These are phyloP conservation scores for Macquaria ambigua DNA, from an alignment of 2,113 vertebrate species.

Conservation along the genomic window DNA sequence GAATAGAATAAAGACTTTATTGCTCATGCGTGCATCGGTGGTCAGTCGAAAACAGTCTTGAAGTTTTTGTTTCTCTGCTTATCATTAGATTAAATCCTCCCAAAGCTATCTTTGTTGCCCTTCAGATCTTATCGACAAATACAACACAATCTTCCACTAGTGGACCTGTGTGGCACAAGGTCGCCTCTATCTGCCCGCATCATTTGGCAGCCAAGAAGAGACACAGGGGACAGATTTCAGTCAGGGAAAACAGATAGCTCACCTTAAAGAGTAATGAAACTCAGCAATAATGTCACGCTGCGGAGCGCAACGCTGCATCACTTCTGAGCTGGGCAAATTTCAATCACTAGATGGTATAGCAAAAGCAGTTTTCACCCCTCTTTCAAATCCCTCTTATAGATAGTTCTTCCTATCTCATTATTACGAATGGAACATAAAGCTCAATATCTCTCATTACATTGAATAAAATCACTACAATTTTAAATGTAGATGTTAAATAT, in stretches of 20 bases:
- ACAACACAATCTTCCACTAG: conserved; percentile 1
- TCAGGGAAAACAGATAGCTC: conserved; percentile 55
- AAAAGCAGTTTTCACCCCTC: conserved; percentile 27
- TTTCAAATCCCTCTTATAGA: neutral
- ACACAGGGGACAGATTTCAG: conserved; percentile 70
- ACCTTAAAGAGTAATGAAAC: conserved; percentile 56
- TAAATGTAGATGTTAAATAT: conserved; percentile 33
- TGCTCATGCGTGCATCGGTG: conserved; percentile 63
- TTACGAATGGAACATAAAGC: conserved; percentile 27
- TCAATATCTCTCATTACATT: conserved; percentile 27
- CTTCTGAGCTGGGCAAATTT: conserved; percentile 18
- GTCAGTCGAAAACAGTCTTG: conserved; percentile 26
- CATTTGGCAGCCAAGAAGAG: conserved; percentile 59
- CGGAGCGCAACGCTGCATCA: conserved; percentile 38
- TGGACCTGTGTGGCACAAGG: conserved; percentile 43
- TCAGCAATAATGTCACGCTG: conserved; percentile 56
- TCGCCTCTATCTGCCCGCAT: conserved; percentile 38
- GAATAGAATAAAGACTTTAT: conserved; percentile 47
- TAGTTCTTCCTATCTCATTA: conserved; percentile 1
- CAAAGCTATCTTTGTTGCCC: conserved; percentile 22
- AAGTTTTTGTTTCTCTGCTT: conserved; percentile 21
- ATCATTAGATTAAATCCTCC: conserved; percentile 8
- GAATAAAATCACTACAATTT: conserved; percentile 6
- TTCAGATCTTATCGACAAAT: conserved; percentile 25
- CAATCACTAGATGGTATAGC: conserved; percentile 13